Percentiles rank a stretch among this genome's conserved stretches.
phyloP scores from a whole-genome alignment of 1,140 invertebrate species.

The Mamestra configurata region DNA sequence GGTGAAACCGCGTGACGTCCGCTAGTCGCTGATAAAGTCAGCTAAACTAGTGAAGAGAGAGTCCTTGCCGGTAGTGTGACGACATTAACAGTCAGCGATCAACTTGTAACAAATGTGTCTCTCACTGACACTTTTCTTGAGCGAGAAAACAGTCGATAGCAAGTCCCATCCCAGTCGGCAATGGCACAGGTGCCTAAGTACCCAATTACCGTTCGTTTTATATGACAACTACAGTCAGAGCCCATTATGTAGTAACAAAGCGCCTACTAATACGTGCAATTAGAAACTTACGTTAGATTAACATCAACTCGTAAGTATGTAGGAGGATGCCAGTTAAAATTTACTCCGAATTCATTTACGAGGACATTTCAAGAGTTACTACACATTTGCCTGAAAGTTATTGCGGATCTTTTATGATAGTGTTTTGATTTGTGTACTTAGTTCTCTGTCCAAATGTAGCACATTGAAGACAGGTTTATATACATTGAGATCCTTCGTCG shows the following conservation, averaged over 20 bases:
- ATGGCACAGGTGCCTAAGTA: background rate
- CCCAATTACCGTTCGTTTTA: constrained; percentile 18
- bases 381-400: constrained; percentile 6
- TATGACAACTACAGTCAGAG: constrained; percentile 25
- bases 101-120: background rate
- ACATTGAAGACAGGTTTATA: background rate
- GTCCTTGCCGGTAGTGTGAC: too few species aligned
- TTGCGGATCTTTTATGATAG: background rate
- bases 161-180: background rate
- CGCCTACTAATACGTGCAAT: background rate
- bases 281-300: constrained; percentile 24
- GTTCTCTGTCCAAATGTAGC: background rate
- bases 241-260: background rate
- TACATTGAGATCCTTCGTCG: too few species aligned
- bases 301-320: constrained; percentile 5
- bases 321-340: constrained; percentile 11
- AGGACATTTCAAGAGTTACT: constrained; percentile 12
- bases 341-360: constrained; percentile 22
- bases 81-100: too few species aligned
- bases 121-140: background rate
- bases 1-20: too few species aligned
- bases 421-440: constrained; percentile 8
- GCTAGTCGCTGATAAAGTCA: too few species aligned
- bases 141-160: background rate
- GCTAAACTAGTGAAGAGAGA: too few species aligned